phyloP scores from a whole-genome alignment of 2,888 invertebrate genomes.

The Caenorhabditis sp. region DNA sequence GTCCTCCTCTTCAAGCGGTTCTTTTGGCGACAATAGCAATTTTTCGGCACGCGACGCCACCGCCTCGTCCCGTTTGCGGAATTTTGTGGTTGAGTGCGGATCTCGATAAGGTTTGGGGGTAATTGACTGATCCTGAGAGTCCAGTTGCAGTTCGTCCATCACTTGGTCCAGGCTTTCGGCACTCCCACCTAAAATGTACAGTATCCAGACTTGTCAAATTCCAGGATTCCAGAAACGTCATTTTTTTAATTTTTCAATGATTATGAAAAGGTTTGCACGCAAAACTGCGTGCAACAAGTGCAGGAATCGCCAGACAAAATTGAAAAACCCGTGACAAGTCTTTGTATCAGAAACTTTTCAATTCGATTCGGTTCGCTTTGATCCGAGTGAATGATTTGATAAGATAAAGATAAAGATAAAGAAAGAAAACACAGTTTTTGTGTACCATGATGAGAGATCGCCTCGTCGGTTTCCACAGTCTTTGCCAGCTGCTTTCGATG shows the following conservation, averaged over 20 bases:
- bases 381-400: conserved; percentile 9
- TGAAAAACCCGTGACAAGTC: too few species aligned
- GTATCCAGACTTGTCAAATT: too few species aligned
- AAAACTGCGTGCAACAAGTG: too few species aligned
- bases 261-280: too few species aligned
- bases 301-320: too few species aligned
- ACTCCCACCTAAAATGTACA: conserved; percentile 18
- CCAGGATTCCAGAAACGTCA: too few species aligned
- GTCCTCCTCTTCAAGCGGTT: conserved; percentile 32
- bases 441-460: conserved; percentile 32
- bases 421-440: conserved; percentile 17
- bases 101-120: conserved; percentile 51
- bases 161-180: conserved; percentile 54
- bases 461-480: conserved; percentile 26
- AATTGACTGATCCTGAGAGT: conserved; percentile 28
- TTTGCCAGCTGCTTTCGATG: conserved; percentile 31
- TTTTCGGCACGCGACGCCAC: conserved; percentile 23
- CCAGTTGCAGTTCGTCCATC: conserved; percentile 53
- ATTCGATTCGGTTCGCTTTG: too few species aligned
- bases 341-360: too few species aligned
- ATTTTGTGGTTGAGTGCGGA: conserved; percentile 2
- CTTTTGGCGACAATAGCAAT: conserved; percentile 24
- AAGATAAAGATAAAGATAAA: background rate
- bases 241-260: too few species aligned
- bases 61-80: conserved; percentile 13